Percentiles rank a stretch among this genome's conserved stretches.
Conservation (phyloP, 2,888 invertebrate species). For the Plemyria rubiginata region DNA sequence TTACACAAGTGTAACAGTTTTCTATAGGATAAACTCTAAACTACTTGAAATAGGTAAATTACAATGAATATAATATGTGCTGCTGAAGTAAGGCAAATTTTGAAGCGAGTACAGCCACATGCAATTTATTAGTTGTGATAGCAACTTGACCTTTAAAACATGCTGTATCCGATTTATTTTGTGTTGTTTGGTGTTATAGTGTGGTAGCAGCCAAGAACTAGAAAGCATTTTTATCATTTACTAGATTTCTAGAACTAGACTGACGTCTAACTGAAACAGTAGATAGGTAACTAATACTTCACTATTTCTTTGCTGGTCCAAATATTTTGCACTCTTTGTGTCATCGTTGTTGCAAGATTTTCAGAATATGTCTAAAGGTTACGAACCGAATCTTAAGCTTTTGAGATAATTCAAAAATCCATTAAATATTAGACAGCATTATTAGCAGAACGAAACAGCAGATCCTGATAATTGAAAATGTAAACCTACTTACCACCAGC, state of each 20-base stretch:
- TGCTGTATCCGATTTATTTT: no score
- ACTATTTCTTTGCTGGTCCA: not conserved
- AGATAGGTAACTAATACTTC: conserved; percentile 2
- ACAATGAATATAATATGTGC: no score
- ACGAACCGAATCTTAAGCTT: no score
- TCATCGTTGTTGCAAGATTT: not conserved
- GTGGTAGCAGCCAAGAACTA: not conserved
- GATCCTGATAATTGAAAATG: conserved; percentile 20
- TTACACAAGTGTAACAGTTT: not conserved
- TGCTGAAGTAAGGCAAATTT: no score
- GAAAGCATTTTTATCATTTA: conserved; percentile 1
- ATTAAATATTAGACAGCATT: not conserved
- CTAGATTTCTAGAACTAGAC: conserved; percentile 25
- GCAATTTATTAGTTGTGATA: not conserved
- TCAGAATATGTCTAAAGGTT: no score
- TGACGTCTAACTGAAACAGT: conserved; percentile 20
- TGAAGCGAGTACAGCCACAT: no score
- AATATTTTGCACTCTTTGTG: not conserved
- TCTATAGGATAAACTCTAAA: not conserved
- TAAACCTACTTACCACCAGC: conserved; percentile 22
- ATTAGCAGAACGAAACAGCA: conserved; percentile 9
- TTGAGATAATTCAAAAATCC: no score
- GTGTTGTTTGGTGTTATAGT: no score
- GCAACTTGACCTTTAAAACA: no score
- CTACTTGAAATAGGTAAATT: not conserved